Conservation (phyloP, 2,797 vertebrate species). For the Danionella dracula region DNA sequence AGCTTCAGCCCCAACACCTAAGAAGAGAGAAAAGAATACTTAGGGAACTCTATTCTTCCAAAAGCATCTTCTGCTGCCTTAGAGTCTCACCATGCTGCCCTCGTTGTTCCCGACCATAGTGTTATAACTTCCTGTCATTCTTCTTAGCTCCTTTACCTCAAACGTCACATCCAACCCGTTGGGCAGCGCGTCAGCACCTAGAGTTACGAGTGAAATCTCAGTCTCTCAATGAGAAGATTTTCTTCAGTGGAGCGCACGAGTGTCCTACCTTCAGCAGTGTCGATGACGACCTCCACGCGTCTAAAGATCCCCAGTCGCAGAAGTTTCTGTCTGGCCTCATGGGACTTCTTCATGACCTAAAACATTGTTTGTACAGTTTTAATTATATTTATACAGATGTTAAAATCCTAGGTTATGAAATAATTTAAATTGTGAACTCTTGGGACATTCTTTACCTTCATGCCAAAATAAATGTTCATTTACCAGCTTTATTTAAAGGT, state of each 20-base stretch:
- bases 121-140: conserved; percentile 93
- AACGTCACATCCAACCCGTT: conserved; percentile 95
- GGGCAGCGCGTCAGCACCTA: conserved; percentile 88
- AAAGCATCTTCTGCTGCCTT: neutral
- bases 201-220: neutral
- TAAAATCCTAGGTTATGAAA: no score
- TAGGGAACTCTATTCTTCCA: neutral
- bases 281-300: conserved; percentile 92
- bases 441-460: no score
- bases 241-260: neutral
- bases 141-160: conserved; percentile 86
- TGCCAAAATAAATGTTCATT: no score
- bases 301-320: conserved; percentile 91
- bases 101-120: conserved; percentile 99
- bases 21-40: neutral
- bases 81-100: conserved; percentile 88
- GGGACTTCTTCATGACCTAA: conserved; percentile 91
- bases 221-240: no score
- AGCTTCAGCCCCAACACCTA: conserved; percentile 93
- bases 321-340: conserved; percentile 87
- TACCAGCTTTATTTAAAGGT: no score
- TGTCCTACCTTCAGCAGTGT: conserved; percentile 81
- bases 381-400: neutral
- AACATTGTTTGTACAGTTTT: neutral
- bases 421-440: no score